Evolutionary conservation across 2,113 vertebrate species (phyloP), one percentile per base, ranked within the genome.

Genomic region (Thinocorus orbignyianus): DNA sequence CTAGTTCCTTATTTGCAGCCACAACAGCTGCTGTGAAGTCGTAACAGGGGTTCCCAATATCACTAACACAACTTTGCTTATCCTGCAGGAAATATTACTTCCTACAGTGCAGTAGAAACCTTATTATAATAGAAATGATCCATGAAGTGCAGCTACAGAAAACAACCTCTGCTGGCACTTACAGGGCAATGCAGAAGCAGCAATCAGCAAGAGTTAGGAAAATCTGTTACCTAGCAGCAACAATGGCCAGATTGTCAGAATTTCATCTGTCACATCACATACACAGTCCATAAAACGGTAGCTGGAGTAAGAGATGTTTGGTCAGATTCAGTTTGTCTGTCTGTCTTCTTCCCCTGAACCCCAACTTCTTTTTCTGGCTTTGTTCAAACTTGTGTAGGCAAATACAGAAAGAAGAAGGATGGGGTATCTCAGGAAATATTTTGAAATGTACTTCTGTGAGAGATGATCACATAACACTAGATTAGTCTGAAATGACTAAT

Each of bases 401-500:
- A 52, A 39, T 13, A 9, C 23, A 86, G n/a, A 79, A 91, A 41
- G 72, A 49, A 88, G 79, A 6, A 77, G 25, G 16, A 5, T 0
- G 6, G 46, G 17, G 23, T 94, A 76, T 84, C 91, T 86, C 69
- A 85, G 81, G 92, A 96, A 76, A 61, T 73, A 12, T 30, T 87
- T 66, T 87, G 80, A 76, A 86, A 61, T 30, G 2, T 8, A 9
- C 9, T 65, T 84, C 65, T 41, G 30, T 86, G 35, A 91, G 26
- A 88, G 26, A 3, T 10, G 55, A 64, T 69, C 76, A 69, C 1
- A 1, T 69, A 93, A 33, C 10, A 2, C 52, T 28, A 55, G 28
- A 35, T 81, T 52, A 42, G 83, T 85, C 81, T 91, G 90, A 92
- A 76, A 76, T 89, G 83, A 96, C 88, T 94, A 64, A 93, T 30